Percentiles rank a stretch among this genome's conserved stretches.
Evolutionary conservation across 2,113 vertebrate genomes (phyloP).

Genomic region (Aythya baeri): DNA sequence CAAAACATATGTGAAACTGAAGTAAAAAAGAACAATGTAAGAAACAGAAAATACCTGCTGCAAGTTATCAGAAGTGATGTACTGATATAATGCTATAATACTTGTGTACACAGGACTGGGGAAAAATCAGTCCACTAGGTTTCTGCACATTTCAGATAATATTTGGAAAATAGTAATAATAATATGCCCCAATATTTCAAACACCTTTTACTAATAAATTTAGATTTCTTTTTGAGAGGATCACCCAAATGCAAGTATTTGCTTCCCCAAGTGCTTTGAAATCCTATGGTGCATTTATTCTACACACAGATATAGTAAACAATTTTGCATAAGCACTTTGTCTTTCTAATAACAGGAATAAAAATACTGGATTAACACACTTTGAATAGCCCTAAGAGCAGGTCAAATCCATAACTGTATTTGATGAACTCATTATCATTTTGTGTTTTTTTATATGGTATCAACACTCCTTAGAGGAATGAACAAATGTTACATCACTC

Average conservation of each 20-base stretch:
- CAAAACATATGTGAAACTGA: not conserved
- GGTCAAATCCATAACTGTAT: not conserved
- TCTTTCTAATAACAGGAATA: not conserved
- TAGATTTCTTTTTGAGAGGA: not conserved
- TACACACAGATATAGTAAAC: not conserved
- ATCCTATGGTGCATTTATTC: not conserved
- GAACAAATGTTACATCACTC: not conserved
- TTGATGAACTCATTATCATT: not conserved
- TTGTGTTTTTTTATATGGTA: not conserved
- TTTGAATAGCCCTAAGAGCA: not conserved
- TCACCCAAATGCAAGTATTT: not conserved
- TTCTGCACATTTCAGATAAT: not conserved
- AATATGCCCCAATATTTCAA: not conserved
- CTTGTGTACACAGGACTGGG: not conserved
- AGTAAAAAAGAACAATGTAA: not conserved
- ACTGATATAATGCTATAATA: not conserved
- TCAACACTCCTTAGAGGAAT: not conserved
- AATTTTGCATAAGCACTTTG: not conserved
- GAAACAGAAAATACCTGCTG: not conserved
- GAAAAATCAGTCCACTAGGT: not conserved
- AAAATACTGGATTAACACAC: not conserved
- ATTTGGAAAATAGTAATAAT: not conserved
- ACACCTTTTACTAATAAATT: not conserved
- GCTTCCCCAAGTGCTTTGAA: not conserved
- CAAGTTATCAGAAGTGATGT: not conserved